Evolutionary conservation across 2,888 invertebrate species (phyloP), one percentile per base, ranked within the genome.

Genomic region (Candidula unifasciata): DNA sequence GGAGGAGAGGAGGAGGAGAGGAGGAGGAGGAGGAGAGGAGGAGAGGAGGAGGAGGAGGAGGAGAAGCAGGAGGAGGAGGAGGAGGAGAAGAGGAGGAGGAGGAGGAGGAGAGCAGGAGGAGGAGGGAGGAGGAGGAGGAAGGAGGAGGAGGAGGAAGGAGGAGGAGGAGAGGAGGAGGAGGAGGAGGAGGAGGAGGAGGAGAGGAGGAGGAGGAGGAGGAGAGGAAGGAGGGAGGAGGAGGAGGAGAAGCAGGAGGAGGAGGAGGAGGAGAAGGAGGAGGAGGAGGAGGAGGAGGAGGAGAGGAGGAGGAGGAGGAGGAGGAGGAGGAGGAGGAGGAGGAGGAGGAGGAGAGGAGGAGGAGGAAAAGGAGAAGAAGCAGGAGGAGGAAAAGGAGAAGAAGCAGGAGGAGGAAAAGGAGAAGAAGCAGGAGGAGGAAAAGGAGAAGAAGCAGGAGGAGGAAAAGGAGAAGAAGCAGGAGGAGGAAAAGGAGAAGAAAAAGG

Each of bases 61-160:
- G n/a, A n/a, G n/a, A n/a, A n/a, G n/a, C n/a, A n/a, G n/a, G n/a
- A 54, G 13, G 18, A 18, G 18, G 57, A 54, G 8, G 13, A 60
- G 54, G n/a, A 16, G 60, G 21, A 83, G 76, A 64, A 54, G 30
- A 83, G 37, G 30, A 66, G 57, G n/a, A 66, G 30, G 27, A 33
- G 54, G 57, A n/a, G n/a, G n/a, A n/a, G n/a, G n/a, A n/a, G n/a
- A n/a, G n/a, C n/a, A n/a, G n/a, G n/a, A n/a, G n/a, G 30, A 68
- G 64, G 79, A 77, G 30, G 37, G 37, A 37, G 33, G 57, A 73
- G 37, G 44, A 57, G 71, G 52, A 54, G 37, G 33, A 57, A 54
- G 73, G 30, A 37, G 44, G 73, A 81, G 78, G 66, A 37, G 74
- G 60, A 57, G 57, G 44, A 69, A n/a, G n/a, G n/a, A n/a, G 80